A percentile compares a stretch with the other conserved stretches of the same genome.
Conservation (phyloP, 2,113 vertebrate species). For the Candoia aspera region DNA sequence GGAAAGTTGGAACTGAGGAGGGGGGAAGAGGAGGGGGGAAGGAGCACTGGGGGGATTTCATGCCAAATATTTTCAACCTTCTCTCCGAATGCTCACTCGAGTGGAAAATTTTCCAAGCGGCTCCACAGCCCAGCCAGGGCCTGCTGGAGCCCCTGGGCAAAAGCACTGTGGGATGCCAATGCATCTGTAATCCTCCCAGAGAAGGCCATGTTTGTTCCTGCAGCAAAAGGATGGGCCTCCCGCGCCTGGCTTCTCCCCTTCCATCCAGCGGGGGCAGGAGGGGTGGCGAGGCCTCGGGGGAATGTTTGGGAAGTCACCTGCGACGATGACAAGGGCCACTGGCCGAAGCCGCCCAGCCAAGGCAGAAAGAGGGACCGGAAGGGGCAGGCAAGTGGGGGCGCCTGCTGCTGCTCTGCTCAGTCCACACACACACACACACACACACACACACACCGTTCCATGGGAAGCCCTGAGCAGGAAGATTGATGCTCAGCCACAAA, state of each 20-base stretch:
- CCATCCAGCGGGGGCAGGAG: not conserved
- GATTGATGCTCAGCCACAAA: conserved; percentile 9
- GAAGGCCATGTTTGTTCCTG: not conserved
- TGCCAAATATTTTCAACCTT: conserved; percentile 29
- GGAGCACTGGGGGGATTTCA: not conserved
- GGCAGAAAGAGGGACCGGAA: not conserved
- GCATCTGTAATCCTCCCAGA: not conserved
- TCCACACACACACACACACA: not conserved
- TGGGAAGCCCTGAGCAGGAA: conserved; percentile 4
- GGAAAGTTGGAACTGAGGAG: not conserved
- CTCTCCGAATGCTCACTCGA: conserved; percentile 3
- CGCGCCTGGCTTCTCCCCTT: not conserved
- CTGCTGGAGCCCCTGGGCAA: not conserved
- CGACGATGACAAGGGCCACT: not conserved
- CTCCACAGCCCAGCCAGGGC: not conserved
- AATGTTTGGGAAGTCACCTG: not conserved
- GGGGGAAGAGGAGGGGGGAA: not conserved
- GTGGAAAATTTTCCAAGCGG: conserved; percentile 30
- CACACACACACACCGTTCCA: not conserved
- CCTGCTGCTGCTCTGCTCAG: not conserved
- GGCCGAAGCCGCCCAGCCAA: not conserved
- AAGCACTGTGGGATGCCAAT: not conserved
- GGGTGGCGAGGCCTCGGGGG: not conserved
- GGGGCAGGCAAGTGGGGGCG: not conserved
- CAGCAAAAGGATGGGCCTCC: not conserved